Percentiles rank a stretch among this genome's conserved stretches.
Conservation (phyloP, 2,797 vertebrate genomes). For the Sebastes vulpes region DNA sequence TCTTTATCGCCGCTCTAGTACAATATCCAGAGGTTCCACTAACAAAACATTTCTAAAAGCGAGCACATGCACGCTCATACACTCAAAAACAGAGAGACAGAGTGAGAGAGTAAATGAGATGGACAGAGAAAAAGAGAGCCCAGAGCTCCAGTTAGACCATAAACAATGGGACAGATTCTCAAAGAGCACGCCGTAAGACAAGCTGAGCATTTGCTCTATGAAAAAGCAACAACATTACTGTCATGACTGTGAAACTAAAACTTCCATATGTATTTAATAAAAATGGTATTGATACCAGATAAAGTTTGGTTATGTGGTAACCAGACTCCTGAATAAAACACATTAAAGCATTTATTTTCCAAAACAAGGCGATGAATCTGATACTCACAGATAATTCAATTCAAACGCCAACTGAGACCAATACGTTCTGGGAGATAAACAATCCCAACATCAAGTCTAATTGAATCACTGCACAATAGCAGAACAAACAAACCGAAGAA, state of each 20-base stretch:
- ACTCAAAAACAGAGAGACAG: background rate
- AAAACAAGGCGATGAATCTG: background rate
- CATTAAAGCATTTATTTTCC: background rate
- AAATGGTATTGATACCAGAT: background rate
- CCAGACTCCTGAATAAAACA: background rate
- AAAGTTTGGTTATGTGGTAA: background rate
- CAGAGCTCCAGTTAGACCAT: background rate
- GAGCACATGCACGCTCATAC: background rate
- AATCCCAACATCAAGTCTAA: background rate
- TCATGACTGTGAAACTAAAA: background rate
- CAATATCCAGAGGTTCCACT: background rate
- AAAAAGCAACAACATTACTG: background rate
- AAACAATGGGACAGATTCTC: background rate
- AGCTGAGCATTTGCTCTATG: background rate
- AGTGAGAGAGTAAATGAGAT: background rate
- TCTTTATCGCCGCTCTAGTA: background rate
- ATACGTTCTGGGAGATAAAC: background rate
- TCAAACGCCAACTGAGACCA: background rate
- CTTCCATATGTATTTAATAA: background rate
- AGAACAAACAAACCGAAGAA: background rate
- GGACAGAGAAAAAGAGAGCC: background rate
- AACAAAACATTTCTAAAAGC: background rate
- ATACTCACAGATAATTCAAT: slow-evolving; percentile 1
- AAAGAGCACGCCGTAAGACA: background rate
- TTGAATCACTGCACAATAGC: background rate